A percentile compares a stretch with the other conserved stretches of the same genome.
Evolutionary conservation across 2,888 invertebrate species (phyloP).

Genomic region (Dimorphilus gyrociliatus): DNA sequence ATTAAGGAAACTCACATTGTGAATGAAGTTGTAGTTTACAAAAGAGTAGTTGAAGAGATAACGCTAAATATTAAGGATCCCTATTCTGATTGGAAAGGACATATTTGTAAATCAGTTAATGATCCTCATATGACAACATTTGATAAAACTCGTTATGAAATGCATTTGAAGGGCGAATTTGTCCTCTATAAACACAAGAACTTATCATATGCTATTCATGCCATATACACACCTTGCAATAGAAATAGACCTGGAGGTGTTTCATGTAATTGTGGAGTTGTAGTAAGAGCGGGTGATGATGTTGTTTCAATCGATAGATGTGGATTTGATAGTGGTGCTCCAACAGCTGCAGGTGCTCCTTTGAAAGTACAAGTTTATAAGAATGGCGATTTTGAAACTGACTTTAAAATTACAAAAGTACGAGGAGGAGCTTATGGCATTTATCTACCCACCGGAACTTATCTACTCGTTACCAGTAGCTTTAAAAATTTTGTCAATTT

Average conservation of each 20-base stretch:
- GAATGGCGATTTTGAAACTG: not conserved
- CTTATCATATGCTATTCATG: too few relatives aligned
- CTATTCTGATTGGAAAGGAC: too few relatives aligned
- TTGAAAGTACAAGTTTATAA: slow-evolving; percentile 1
- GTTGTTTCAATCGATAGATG: slow-evolving; percentile 1
- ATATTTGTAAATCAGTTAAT: not conserved
- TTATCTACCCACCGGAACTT: not conserved
- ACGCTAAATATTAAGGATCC: too few relatives aligned
- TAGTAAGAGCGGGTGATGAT: slow-evolving; percentile 1
- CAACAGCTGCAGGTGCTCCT: not conserved
- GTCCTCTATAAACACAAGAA: too few relatives aligned
- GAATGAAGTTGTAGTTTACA: too few relatives aligned
- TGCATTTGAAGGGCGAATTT: not conserved
- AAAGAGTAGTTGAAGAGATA: too few relatives aligned
- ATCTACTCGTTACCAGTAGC: not conserved
- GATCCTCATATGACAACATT: slow-evolving; percentile 1
- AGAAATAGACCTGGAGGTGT: too few relatives aligned
- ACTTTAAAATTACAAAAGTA: not conserved
- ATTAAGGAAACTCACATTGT: too few relatives aligned
- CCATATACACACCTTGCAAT: too few relatives aligned
- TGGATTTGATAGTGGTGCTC: too few relatives aligned
- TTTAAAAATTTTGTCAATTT: not conserved
- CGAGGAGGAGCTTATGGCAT: not conserved
- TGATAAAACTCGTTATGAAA: not conserved
- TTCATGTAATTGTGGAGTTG: slow-evolving; percentile 2